Percentiles rank a stretch among this genome's conserved stretches.
These are phyloP conservation scores for Beris morrisii DNA, from an alignment of 2,888 invertebrate genomes.

Conservation along the genomic window DNA sequence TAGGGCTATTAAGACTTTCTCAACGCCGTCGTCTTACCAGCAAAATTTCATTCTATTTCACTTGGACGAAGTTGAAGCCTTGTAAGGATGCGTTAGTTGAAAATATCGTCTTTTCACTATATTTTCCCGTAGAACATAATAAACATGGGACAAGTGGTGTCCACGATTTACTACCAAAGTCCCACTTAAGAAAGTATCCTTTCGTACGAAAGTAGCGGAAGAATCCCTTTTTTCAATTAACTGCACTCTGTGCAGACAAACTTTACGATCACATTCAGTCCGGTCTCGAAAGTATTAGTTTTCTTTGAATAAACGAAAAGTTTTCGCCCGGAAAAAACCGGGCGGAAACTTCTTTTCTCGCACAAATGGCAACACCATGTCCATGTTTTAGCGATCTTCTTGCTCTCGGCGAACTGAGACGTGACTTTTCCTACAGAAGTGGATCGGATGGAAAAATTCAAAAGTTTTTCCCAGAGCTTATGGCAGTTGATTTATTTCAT, in stretches of 20 bases:
- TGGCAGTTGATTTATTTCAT: slow-evolving; percentile 37
- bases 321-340: not conserved
- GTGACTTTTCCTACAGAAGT: slow-evolving; percentile 30
- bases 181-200: not conserved
- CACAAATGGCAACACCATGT: slow-evolving; percentile 20
- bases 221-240: slow-evolving; percentile 25
- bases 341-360: slow-evolving; percentile 11
- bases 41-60: too few species aligned
- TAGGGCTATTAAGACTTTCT: too few species aligned
- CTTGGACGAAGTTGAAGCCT: too few species aligned
- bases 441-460: slow-evolving; percentile 35
- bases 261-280: slow-evolving; percentile 24
- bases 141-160: too few species aligned
- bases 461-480: slow-evolving; percentile 32
- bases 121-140: too few species aligned
- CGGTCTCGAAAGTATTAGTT: slow-evolving; percentile 3
- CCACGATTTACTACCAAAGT: too few species aligned
- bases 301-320: slow-evolving; percentile 6
- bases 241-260: slow-evolving; percentile 17
- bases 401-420: slow-evolving; percentile 23
- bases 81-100: too few species aligned
- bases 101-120: too few species aligned
- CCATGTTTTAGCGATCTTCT: slow-evolving; percentile 30
- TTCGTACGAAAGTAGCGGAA: slow-evolving; percentile 5
- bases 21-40: too few species aligned